Evolutionary conservation across 2,797 vertebrate genomes (phyloP).

Genomic region (Trachurus trachurus): DNA sequence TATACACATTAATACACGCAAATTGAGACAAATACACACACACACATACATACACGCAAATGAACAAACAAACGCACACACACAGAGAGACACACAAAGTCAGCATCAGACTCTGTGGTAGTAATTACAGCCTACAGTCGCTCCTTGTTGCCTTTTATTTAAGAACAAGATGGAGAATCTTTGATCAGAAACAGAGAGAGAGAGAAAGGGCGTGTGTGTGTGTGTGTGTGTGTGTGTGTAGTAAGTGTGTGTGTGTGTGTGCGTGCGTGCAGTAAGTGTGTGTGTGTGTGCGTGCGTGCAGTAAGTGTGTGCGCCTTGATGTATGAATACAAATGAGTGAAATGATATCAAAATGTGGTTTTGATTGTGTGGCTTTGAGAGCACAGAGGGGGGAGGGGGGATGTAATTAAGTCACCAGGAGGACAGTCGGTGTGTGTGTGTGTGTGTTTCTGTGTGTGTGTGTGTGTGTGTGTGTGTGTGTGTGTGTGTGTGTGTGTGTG

Average conservation of each 20-base stretch:
- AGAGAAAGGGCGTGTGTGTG: neutral
- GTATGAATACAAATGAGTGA: constrained; percentile 69
- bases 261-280: constrained; percentile 13
- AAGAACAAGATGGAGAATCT: constrained; percentile 62
- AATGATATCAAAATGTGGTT: constrained; percentile 74
- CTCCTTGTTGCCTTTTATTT: constrained; percentile 55
- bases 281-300: constrained; percentile 5
- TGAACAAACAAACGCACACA: neutral
- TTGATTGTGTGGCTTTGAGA: constrained; percentile 70
- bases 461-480: constrained; percentile 29
- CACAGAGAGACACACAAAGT: constrained; percentile 11
- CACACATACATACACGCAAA: neutral
- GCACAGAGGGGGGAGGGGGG: constrained; percentile 24
- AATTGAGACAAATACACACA: neutral
- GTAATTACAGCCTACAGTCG: constrained; percentile 63
- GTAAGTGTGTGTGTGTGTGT: constrained; percentile 19
- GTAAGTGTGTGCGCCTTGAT: constrained; percentile 29
- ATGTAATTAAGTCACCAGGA: constrained; percentile 67
- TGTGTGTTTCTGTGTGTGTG: constrained; percentile 32
- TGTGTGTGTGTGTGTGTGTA: constrained; percentile 6
- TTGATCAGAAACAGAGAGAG: constrained; percentile 54
- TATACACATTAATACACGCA: too few relatives aligned
- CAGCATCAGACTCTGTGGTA: constrained; percentile 24
- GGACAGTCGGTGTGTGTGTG: neutral
- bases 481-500: constrained; percentile 27